Percentiles rank a stretch among this genome's conserved stretches.
Evolutionary conservation across 2,797 vertebrate genomes (phyloP).

Genomic region (Alauda arvensis): DNA sequence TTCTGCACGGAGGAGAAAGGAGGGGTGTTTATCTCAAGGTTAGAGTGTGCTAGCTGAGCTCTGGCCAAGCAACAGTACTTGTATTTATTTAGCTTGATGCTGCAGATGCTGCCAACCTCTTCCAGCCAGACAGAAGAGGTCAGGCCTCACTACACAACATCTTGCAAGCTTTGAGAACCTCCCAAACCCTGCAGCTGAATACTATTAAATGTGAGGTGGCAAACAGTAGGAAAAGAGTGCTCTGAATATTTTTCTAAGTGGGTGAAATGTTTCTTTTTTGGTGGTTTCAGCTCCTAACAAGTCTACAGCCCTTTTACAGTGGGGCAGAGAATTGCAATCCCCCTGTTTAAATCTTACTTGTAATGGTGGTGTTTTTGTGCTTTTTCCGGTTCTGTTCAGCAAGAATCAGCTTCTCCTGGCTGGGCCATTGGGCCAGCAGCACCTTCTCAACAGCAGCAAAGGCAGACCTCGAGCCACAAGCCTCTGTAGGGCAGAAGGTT

Average conservation of each 20-base stretch:
- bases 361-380: slow-evolving; percentile 77
- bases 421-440: slow-evolving; percentile 78
- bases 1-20: slow-evolving; percentile 63
- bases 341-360: slow-evolving; percentile 73
- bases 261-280: not conserved
- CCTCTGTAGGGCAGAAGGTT: not conserved
- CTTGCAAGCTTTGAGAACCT: not conserved
- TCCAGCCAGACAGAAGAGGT: not conserved
- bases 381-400: slow-evolving; percentile 69
- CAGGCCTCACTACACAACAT: not conserved
- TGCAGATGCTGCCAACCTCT: not conserved
- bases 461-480: slow-evolving; percentile 61
- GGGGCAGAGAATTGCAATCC: not conserved
- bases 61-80: not conserved
- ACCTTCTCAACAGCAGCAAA: slow-evolving; percentile 68
- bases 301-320: fast-evolving
- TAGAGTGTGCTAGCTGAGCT: fast-evolving
- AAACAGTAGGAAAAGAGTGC: not conserved
- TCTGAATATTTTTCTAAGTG: not conserved
- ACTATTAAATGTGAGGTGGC: not conserved
- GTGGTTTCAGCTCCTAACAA: not conserved
- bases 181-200: not conserved
- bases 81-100: not conserved
- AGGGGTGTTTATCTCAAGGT: not conserved
- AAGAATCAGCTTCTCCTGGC: slow-evolving; percentile 73